phyloP scores from a whole-genome alignment of 2,113 vertebrate genomes.

The Zapus hudsonius region DNA sequence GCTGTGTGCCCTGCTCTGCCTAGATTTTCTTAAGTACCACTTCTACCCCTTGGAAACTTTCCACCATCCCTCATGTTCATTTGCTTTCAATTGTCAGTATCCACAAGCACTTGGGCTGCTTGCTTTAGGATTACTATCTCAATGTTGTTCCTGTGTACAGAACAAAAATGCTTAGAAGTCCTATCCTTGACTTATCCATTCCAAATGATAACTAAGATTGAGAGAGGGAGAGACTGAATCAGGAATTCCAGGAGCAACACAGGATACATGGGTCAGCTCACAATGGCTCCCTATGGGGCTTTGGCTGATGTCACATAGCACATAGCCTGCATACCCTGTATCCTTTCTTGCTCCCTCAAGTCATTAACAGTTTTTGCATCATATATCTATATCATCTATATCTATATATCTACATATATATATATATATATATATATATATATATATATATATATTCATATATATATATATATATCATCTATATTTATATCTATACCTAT shows the following conservation, averaged over 20 bases:
- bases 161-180: neutral
- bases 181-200: fast-evolving
- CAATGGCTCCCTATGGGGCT: no score
- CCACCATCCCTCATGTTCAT: neutral
- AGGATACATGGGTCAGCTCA: fast-evolving
- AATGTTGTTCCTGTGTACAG: fast-evolving
- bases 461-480: no score
- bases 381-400: no score
- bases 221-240: neutral
- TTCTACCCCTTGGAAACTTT: neutral
- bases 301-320: no score
- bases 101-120: neutral
- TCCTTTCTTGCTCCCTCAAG: no score
- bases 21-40: neutral
- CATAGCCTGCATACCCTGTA: no score
- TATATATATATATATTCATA: no score
- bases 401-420: no score
- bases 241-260: fast-evolving
- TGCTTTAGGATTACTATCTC: neutral
- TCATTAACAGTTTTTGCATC: neutral
- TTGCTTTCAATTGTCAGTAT: neutral
- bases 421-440: no score
- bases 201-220: neutral
- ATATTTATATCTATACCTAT: no score
- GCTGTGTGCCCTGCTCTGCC: neutral